These are phyloP conservation scores for Agriopis marginaria DNA, from an alignment of 2,888 invertebrate species.

Conservation along the genomic window DNA sequence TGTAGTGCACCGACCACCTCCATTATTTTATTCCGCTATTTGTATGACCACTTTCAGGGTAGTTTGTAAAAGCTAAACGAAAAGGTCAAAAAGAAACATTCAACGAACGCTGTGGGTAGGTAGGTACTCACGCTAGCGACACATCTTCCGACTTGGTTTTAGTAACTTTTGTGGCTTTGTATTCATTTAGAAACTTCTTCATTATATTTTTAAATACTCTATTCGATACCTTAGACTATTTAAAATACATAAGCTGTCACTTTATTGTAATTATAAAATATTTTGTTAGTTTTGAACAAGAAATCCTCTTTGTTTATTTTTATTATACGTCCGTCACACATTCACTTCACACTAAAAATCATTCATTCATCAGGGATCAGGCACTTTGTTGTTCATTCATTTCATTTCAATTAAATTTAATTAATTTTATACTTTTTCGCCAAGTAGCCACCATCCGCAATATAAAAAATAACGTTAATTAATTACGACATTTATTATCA, in stretches of 20 bases:
- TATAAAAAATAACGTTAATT: neutral
- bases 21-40: constrained; percentile 29
- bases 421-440: too few relatives aligned
- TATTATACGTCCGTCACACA: neutral
- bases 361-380: neutral
- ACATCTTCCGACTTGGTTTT: constrained; percentile 65
- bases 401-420: neutral
- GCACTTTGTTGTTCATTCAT: neutral
- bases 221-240: too few relatives aligned
- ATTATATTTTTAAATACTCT: constrained; percentile 47
- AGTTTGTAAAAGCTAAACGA: constrained; percentile 31
- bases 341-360: neutral
- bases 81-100: constrained; percentile 21
- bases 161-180: constrained; percentile 67
- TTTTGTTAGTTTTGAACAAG: neutral
- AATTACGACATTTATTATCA: neutral
- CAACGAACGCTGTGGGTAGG: constrained; percentile 34
- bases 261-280: neutral
- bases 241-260: neutral
- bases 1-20: constrained; percentile 49
- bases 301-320: constrained; percentile 5
- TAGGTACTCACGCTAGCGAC: constrained; percentile 59
- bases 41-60: constrained; percentile 33
- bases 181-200: constrained; percentile 80
- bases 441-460: too few relatives aligned